Conservation (phyloP, 2,797 vertebrate species). For the Sphaeramia orbicularis region DNA sequence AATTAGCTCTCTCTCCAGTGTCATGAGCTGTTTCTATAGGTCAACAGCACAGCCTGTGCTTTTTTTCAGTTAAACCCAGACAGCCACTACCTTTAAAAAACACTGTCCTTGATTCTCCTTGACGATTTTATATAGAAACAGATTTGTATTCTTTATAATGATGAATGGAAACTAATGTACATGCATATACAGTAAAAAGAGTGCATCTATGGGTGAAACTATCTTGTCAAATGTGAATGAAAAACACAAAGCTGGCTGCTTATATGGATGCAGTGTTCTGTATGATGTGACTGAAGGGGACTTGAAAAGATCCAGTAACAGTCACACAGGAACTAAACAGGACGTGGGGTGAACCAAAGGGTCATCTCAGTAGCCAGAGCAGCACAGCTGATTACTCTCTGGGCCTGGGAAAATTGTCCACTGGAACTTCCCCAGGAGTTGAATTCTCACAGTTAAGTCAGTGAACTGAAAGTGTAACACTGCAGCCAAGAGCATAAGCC, state of each 20-base stretch:
- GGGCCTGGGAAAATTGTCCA: constrained; percentile 57
- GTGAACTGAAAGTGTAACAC: constrained; percentile 22
- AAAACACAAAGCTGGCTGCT: no score
- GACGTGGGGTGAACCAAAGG: constrained; percentile 61
- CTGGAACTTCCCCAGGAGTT: constrained; percentile 30
- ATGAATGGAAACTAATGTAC: not conserved
- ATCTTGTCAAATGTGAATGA: not conserved
- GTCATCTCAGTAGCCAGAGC: constrained; percentile 49
- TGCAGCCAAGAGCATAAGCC: constrained; percentile 12
- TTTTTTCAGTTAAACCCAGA: constrained; percentile 10
- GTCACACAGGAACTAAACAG: constrained; percentile 61
- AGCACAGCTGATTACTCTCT: constrained; percentile 38
- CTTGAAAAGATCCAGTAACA: constrained; percentile 14
- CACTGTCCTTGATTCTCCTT: no score
- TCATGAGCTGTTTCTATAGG: constrained; percentile 61
- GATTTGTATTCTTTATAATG: no score
- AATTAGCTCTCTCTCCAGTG: constrained; percentile 76
- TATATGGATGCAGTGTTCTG: no score
- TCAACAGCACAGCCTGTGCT: constrained; percentile 47
- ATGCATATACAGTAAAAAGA: not conserved
- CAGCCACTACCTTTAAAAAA: not conserved
- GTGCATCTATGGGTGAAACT: not conserved
- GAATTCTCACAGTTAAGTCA: constrained; percentile 12
- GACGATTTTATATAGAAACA: no score
- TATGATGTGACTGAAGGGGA: constrained; percentile 4